Percentiles rank a stretch among this genome's conserved stretches.
Conservation (phyloP, 2,888 invertebrate species). For the Aethes cnicana region DNA sequence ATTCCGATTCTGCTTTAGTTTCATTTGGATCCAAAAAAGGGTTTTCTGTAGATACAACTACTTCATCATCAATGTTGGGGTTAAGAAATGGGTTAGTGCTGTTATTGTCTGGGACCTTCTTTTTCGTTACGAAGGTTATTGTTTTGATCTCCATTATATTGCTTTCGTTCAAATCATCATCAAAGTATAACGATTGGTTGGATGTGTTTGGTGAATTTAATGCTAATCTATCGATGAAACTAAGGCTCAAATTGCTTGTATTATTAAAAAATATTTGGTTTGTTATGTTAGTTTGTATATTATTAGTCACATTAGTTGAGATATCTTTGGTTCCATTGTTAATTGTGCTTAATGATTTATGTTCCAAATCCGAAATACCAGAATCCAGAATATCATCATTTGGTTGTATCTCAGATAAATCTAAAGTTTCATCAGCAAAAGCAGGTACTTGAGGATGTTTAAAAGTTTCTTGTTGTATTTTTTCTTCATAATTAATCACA, state of each 20-base stretch:
- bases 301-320: slow-evolving; percentile 51
- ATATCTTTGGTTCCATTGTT: slow-evolving; percentile 39
- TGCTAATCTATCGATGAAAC: slow-evolving; percentile 73
- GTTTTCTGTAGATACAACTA: slow-evolving; percentile 46
- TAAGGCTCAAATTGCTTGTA: slow-evolving; percentile 62
- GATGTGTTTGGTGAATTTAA: slow-evolving; percentile 66
- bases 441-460: too few relatives aligned
- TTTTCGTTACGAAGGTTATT: slow-evolving; percentile 74
- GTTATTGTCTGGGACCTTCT: slow-evolving; percentile 55
- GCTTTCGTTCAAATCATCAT: slow-evolving; percentile 78
- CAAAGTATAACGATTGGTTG: slow-evolving; percentile 68
- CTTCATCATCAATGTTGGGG: slow-evolving; percentile 50
- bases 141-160: slow-evolving; percentile 81
- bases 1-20: slow-evolving; percentile 56
- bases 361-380: slow-evolving; percentile 60
- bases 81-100: slow-evolving; percentile 75
- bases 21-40: slow-evolving; percentile 56
- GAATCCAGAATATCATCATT: slow-evolving; percentile 52
- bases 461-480: slow-evolving; percentile 10
- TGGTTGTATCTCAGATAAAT: slow-evolving; percentile 17
- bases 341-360: slow-evolving; percentile 49
- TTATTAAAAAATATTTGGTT: slow-evolving; percentile 69
- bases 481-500: slow-evolving; percentile 14
- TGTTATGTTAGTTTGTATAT: slow-evolving; percentile 59
- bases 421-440: slow-evolving; percentile 10